Percentiles rank a stretch among this genome's conserved stretches.
These are phyloP conservation scores for Calliopum simillimum DNA, from an alignment of 2,888 invertebrate genomes.

Conservation along the genomic window DNA sequence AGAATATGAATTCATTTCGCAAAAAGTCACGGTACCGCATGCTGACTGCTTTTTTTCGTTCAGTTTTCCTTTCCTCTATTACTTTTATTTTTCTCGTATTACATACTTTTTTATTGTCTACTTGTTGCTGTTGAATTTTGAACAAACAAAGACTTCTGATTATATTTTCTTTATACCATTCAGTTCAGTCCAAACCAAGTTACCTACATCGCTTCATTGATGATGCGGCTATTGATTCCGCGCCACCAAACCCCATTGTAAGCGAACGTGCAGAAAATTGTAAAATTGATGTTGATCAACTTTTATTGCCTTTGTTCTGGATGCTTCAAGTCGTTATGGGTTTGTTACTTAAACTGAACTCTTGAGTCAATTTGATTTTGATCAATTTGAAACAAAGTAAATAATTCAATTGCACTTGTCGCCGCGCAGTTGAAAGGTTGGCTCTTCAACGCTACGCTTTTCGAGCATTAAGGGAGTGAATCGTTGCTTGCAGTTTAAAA, in stretches of 20 bases:
- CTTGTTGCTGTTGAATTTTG: conserved; percentile 1
- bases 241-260: conserved; percentile 24
- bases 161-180: conserved; percentile 6
- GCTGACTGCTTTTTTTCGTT: conserved; percentile 23
- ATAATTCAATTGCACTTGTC: conserved; percentile 55
- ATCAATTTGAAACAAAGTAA: conserved; percentile 57
- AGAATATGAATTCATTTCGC: conserved; percentile 43
- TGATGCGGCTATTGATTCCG: conserved; percentile 27
- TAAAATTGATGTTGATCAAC: conserved; percentile 32
- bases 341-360: conserved; percentile 52
- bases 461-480: conserved; percentile 7
- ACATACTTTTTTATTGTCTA: conserved; percentile 22
- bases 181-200: neutral
- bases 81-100: conserved; percentile 1
- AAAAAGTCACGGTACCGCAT: conserved; percentile 33
- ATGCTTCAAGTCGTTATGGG: too few relatives aligned
- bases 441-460: conserved; percentile 26
- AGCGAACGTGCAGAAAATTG: conserved; percentile 45
- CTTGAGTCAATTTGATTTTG: conserved; percentile 58
- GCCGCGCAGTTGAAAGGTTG: conserved; percentile 18
- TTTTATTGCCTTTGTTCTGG: conserved; percentile 12
- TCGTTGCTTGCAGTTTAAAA: neutral
- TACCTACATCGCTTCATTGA: conserved; percentile 2
- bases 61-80: neutral
- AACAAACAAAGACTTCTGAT: conserved; percentile 34